Conservation (phyloP, 2,888 invertebrate species). For the Trissolcus brochymenae region DNA sequence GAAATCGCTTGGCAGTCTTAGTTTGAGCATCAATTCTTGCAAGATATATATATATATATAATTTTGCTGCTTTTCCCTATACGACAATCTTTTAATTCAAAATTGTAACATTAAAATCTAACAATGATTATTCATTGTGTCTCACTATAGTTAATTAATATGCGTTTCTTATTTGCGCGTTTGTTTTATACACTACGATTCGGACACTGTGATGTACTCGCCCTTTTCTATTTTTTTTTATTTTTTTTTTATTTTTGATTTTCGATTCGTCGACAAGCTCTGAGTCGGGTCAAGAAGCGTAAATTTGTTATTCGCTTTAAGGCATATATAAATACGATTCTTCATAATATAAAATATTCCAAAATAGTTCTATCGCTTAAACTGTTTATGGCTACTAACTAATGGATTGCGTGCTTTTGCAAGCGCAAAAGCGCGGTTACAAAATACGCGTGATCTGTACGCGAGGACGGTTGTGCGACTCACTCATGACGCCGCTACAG, state of each 20-base stretch:
- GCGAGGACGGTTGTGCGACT: slow-evolving; percentile 47
- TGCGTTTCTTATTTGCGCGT: slow-evolving; percentile 12
- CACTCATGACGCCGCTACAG: slow-evolving; percentile 30
- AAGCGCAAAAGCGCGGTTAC: slow-evolving; percentile 23
- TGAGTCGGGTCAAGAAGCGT: background rate
- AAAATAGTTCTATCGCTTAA: slow-evolving; percentile 41
- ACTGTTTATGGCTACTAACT: slow-evolving; percentile 47
- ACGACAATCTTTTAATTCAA: slow-evolving; percentile 1
- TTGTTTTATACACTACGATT: background rate
- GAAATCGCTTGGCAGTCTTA: slow-evolving; percentile 68
- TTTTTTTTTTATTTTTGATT: background rate
- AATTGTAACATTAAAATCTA: slow-evolving; percentile 10
- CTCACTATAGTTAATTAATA: slow-evolving; percentile 26
- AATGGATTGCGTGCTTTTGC: slow-evolving; percentile 56
- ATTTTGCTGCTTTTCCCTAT: slow-evolving; percentile 2
- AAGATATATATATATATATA: slow-evolving; percentile 1
- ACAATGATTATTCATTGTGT: slow-evolving; percentile 11
- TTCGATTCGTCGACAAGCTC: background rate
- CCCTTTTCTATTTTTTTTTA: too few relatives aligned
- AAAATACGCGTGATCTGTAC: slow-evolving; percentile 8
- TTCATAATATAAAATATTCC: slow-evolving; percentile 35
- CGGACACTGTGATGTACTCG: background rate
- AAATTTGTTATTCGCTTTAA: background rate
- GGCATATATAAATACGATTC: slow-evolving; percentile 9
- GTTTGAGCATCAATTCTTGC: slow-evolving; percentile 64